Base-by-base conservation (phyloP, 2,888 invertebrate genomes). In the Selenia dentaria region DNA sequence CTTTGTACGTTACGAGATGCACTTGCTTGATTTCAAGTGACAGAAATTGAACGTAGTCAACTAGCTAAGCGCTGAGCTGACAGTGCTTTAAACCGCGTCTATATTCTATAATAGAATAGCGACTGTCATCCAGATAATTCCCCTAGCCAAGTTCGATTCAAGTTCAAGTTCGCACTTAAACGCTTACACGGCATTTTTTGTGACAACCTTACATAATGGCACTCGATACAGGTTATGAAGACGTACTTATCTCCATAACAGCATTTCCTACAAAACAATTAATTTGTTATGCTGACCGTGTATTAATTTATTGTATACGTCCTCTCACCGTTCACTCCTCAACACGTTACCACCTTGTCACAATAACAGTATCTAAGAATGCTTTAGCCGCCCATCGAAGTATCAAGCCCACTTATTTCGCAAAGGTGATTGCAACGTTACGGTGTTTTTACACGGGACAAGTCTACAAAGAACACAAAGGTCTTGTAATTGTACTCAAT, bases 291-390 rank as follows among this genome's bases (percentile, higher is more conserved):
- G 54, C 56, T 34, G 14, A 43, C 35, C 54, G 40, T 28, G 55
- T 59, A 54, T 57, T 35, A 56, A 57, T 57, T 60, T 61, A 67
- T 62, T 62, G 54, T n/a, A n/a, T n/a, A 52, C 57, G 52, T 57
- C 57, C 41, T 45, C 54, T 51, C 54, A 35, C 12, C 6, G n/a
- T 22, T 22, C 16, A 9, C n/a, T 10, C 10, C 3, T 25, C 10
- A 4, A 9, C 25, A 25, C 0, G 12, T 32, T 33, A 24, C 22
- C 0, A 9, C 47, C 8, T 2, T 42, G 18, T 37, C 47, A n/a
- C 18, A 37, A 16, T 42, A 33, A 41, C 3, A 26, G 6, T 20
- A 4, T 0, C 9, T 2, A 12, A 26, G 13, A 32, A 25, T 14
- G 3, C n/a, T 12, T 6, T 4, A 12, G 1, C 13, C 6, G 3